These are phyloP conservation scores for Heliopora coerulea DNA, from an alignment of 92 coral and sea anemone species.

Conservation along the genomic window DNA sequence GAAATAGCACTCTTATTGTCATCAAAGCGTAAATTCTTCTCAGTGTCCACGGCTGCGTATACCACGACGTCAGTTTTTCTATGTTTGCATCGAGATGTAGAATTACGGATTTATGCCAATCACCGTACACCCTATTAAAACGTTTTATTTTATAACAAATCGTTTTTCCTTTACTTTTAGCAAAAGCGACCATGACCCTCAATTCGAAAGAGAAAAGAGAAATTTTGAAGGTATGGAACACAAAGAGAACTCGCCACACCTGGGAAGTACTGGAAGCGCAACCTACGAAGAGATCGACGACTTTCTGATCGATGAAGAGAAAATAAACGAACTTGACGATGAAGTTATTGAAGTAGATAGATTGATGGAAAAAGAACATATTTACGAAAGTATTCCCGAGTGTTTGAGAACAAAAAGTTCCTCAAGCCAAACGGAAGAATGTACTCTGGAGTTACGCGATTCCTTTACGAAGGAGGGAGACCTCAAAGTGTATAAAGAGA, in stretches of 20 bases:
- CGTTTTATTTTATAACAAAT: too few relatives aligned
- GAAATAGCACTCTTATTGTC: too few relatives aligned
- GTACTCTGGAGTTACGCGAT: neutral
- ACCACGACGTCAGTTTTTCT: too few relatives aligned
- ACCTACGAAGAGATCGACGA: slow-evolving; percentile 5
- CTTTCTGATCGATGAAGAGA: neutral
- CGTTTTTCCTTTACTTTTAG: too few relatives aligned
- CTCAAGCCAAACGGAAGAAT: slow-evolving; percentile 28
- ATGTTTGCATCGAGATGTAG: too few relatives aligned
- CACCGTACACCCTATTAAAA: too few relatives aligned
- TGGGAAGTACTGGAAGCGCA: neutral
- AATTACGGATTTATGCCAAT: too few relatives aligned
- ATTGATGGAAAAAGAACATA: slow-evolving; percentile 6
- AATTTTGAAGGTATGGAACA: neutral
- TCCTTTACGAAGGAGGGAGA: neutral
- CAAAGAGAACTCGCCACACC: neutral
- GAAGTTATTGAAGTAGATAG: slow-evolving; percentile 10
- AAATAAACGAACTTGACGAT: slow-evolving; percentile 10
- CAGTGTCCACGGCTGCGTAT: too few relatives aligned
- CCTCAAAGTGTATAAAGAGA: slow-evolving; percentile 25
- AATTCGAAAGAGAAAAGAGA: neutral
- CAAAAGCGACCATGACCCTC: too few relatives aligned
- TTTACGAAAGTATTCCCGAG: slow-evolving; percentile 34
- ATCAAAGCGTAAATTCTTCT: too few relatives aligned
- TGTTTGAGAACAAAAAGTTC: slow-evolving; percentile 1